A percentile compares a stretch with the other conserved stretches of the same genome.
These are phyloP conservation scores for Serranochromis macrocephalus DNA, from an alignment of 2,113 vertebrate species.

Conservation along the genomic window DNA sequence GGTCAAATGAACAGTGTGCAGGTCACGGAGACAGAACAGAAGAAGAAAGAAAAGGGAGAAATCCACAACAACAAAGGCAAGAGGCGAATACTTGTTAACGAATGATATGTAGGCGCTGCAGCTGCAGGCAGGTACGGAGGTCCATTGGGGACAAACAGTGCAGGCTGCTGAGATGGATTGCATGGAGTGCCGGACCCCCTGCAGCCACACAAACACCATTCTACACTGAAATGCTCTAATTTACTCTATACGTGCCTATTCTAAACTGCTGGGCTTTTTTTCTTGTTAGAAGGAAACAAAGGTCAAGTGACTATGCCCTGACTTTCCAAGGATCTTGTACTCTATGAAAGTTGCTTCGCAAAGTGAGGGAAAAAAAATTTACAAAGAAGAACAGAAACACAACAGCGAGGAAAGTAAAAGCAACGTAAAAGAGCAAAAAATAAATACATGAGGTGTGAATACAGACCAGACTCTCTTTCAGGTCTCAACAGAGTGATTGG, in stretches of 20 bases:
- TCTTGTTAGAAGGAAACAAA: constrained; percentile 45
- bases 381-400: background rate
- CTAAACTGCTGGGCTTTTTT: constrained; percentile 56
- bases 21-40: constrained; percentile 38
- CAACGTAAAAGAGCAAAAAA: background rate
- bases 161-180: constrained; percentile 67
- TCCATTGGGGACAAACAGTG: constrained; percentile 65
- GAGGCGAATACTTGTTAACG: constrained; percentile 61
- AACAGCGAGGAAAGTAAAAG: background rate
- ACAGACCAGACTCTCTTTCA: constrained; percentile 41
- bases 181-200: constrained; percentile 57
- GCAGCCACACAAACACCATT: constrained; percentile 63
- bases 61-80: constrained; percentile 53
- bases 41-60: constrained; percentile 24
- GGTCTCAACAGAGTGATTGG: constrained; percentile 42
- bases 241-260: constrained; percentile 62
- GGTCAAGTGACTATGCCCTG: constrained; percentile 54
- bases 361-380: background rate
- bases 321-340: constrained; percentile 13
- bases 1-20: constrained; percentile 44
- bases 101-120: constrained; percentile 69
- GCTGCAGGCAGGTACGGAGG: constrained; percentile 64
- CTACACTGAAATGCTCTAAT: constrained; percentile 59
- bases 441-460: constrained; percentile 1
- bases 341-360: background rate